Evolutionary conservation across 2,113 vertebrate genomes (phyloP).

Genomic region (Lepus europaeus): DNA sequence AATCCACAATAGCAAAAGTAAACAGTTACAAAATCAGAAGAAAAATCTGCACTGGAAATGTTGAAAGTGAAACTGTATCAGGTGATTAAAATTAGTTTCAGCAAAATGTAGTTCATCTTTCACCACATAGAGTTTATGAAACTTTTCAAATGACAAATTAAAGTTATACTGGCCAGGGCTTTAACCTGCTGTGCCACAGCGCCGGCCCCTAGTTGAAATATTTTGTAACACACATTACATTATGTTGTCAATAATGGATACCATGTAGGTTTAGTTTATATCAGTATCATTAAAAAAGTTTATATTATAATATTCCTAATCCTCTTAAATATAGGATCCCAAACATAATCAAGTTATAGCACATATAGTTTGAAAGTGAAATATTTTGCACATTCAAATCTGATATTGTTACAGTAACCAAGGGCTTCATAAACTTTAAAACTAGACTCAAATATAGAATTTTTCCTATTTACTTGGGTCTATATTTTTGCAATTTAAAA

Average conservation of each 20-base stretch:
- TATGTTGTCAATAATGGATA: background rate
- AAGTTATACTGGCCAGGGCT: background rate
- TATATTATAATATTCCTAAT: background rate
- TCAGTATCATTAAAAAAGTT: constrained; percentile 28
- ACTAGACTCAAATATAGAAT: background rate
- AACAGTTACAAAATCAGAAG: constrained; percentile 45
- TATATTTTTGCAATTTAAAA: constrained; percentile 24
- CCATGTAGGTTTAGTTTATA: background rate
- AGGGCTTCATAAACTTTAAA: background rate
- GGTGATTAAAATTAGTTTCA: constrained; percentile 8
- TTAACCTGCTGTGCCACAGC: too few species aligned
- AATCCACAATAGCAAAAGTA: background rate
- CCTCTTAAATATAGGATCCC: background rate
- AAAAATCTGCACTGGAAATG: constrained; percentile 9
- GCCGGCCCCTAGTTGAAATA: background rate
- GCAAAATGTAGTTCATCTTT: background rate
- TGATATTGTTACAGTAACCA: background rate
- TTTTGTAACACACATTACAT: background rate
- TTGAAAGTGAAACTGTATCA: background rate
- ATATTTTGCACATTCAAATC: constrained; percentile 27
- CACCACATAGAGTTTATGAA: background rate
- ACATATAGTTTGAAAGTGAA: background rate
- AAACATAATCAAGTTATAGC: constrained; percentile 14
- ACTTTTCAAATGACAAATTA: background rate
- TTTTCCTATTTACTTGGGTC: background rate